Evolutionary conservation across 2,113 vertebrate genomes (phyloP).

Genomic region (Serinus canaria): DNA sequence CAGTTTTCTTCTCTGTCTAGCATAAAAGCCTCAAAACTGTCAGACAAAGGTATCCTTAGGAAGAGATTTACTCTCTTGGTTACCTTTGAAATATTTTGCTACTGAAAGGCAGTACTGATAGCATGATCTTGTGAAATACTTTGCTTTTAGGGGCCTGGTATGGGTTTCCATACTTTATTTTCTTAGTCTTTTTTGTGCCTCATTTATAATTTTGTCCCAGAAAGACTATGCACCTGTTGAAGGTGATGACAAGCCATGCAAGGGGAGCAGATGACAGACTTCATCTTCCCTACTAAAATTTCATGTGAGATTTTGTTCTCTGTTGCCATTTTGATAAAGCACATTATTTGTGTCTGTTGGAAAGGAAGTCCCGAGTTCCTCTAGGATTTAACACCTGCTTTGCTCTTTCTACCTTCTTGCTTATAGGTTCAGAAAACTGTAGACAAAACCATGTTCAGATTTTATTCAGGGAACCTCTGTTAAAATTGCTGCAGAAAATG

Average conservation of each 20-base stretch:
- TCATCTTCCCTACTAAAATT: not conserved
- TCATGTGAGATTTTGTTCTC: not conserved
- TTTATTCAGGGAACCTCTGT: not conserved
- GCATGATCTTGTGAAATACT: not conserved
- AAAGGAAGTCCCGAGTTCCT: not conserved
- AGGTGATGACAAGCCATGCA: not conserved
- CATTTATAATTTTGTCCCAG: not conserved
- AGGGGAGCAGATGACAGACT: not conserved
- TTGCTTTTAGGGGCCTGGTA: not conserved
- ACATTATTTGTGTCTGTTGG: not conserved
- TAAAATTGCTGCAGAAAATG: not conserved
- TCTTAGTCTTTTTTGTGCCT: not conserved
- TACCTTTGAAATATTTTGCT: not conserved
- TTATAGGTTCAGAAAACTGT: not conserved
- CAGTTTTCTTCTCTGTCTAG: not conserved
- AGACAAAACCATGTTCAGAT: not conserved
- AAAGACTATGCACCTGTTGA: not conserved
- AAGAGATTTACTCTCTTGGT: not conserved
- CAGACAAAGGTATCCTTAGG: not conserved
- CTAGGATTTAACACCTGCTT: not conserved
- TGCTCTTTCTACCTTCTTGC: not conserved
- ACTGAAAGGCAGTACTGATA: not conserved
- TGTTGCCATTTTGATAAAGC: not conserved
- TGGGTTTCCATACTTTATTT: not conserved
- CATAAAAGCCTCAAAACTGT: not conserved